Base-by-base conservation (phyloP, 2,113 vertebrate genomes). In the Helogale parvula region DNA sequence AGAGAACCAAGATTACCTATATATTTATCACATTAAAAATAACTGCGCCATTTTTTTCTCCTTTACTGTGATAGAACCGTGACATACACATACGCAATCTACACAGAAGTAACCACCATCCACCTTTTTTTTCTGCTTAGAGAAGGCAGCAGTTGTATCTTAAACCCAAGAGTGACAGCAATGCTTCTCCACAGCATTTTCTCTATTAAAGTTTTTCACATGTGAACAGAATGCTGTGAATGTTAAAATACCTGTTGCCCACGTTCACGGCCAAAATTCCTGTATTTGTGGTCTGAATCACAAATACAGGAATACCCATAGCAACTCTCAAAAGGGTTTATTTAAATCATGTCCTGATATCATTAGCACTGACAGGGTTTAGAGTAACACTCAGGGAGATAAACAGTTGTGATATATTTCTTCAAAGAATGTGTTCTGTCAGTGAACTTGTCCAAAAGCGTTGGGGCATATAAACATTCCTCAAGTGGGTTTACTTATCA, bases 281-380 rank as follows among this genome's bases (percentile, higher is more conserved):
- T 69, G 21, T 88, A 25, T 92, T 65, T 98, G 96, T 88, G 93
- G 98, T 98, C 97, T 98, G 92, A 38, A 38, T 38, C 38, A 38
- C 38, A 38, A 98, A 98, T 98, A 82, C 85, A 98, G 87, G 98
- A 98, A 98, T 95, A 97, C 81, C 93, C 92, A 91, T 38, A 92
- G 88, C 97, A 74, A 90, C 54, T 98, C 94, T 98, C 95, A 93
- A 97, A 96, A 98, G 97, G 92, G 98, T 95, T 97, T 97, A 93
- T 90, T 98, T 98, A 98, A 98, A 98, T 96, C 88, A 92, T 80
- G 95, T 97, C 96, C 97, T 98, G 97, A 98, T 97, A 93, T 97
- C 98, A 98, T 98, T 98, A 98, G 95, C 94, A 95, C 95, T 98
- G 98, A 98, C 98, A 98, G 96, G 96, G 98, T 98, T 99, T 98